Percentiles rank a stretch among this genome's conserved stretches.
These are phyloP conservation scores for Magallana nippona DNA, from an alignment of 2,888 invertebrate species.

Conservation along the genomic window DNA sequence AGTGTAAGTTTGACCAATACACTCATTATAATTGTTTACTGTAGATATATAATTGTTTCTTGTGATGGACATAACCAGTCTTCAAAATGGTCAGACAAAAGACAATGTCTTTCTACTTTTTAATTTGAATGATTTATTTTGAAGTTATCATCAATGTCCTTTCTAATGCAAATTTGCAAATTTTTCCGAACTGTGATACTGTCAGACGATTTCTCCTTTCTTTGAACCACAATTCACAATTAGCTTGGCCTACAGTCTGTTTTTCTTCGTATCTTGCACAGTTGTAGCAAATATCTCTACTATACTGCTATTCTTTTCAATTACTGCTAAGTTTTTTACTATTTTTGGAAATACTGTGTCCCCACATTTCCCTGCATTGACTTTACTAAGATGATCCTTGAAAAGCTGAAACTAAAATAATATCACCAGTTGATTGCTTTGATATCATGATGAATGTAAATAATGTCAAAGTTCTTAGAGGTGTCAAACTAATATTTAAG, in stretches of 20 bases:
- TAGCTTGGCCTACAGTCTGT: background rate
- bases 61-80: too few species aligned
- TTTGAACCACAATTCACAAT: slow-evolving; percentile 14
- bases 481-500: too few species aligned
- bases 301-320: background rate
- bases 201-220: slow-evolving; percentile 18
- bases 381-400: background rate
- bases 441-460: too few species aligned
- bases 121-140: too few species aligned
- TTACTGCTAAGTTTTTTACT: background rate
- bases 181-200: slow-evolving; percentile 30
- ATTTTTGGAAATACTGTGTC: slow-evolving; percentile 13
- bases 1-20: background rate
- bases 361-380: slow-evolving; percentile 30
- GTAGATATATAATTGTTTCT: too few species aligned
- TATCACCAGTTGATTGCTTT: background rate
- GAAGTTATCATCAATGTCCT: too few species aligned
- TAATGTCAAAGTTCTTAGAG: too few species aligned
- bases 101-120: too few species aligned
- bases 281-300: background rate
- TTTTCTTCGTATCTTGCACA: background rate
- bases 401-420: slow-evolving; percentile 18
- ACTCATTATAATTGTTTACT: too few species aligned
- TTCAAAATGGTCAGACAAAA: too few species aligned
- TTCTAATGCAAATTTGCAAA: background rate